Conservation (phyloP, 2,888 invertebrate genomes). For the Lasius platythorax region DNA sequence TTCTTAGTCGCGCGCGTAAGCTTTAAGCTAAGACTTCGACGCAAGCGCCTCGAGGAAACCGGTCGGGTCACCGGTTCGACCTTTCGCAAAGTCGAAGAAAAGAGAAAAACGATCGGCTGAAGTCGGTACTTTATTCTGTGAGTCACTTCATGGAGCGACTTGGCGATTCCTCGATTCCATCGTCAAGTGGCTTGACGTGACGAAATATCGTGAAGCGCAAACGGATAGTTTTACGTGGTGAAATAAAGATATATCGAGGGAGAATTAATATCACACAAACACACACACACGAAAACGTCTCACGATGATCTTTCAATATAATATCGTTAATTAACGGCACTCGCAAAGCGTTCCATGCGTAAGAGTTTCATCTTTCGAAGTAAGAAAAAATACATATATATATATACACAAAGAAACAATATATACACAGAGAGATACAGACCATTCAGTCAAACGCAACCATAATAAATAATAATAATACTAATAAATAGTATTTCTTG, state of each 20-base stretch:
- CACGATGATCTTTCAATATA: neutral
- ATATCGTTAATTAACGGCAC: constrained; percentile 31
- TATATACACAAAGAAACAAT: neutral
- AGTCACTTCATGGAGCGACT: constrained; percentile 38
- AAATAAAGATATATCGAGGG: neutral
- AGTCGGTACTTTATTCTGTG: constrained; percentile 62
- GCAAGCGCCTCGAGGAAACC: constrained; percentile 60
- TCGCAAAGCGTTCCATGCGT: constrained; percentile 53
- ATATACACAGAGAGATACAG: neutral
- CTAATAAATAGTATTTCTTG: neutral
- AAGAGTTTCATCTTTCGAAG: neutral
- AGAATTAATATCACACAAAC: neutral
- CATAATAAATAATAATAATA: neutral
- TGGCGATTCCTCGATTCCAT: neutral
- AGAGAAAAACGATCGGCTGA: constrained; percentile 32
- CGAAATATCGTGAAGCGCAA: neutral
- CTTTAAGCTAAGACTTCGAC: constrained; percentile 28
- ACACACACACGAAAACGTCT: constrained; percentile 22
- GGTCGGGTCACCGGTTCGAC: constrained; percentile 65
- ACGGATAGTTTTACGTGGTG: neutral
- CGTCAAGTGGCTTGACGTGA: neutral
- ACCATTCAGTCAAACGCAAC: neutral
- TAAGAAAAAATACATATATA: neutral
- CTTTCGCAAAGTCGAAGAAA: constrained; percentile 60
- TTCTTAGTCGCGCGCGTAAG: constrained; percentile 24